These are phyloP conservation scores for Agraylea sexmaculata DNA, from an alignment of 1,140 invertebrate species.

Conservation along the genomic window DNA sequence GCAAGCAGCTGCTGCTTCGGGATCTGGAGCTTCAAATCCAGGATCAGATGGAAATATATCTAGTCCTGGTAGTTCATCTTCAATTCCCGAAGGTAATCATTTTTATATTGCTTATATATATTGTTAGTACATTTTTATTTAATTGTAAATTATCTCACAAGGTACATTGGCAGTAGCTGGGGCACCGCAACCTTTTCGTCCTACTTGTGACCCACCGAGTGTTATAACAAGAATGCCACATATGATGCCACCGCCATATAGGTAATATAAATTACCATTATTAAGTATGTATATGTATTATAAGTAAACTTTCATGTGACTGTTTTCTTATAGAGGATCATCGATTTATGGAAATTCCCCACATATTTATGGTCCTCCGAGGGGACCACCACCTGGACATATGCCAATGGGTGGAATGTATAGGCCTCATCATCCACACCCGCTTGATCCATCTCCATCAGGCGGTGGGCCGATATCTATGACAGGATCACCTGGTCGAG, in stretches of 20 bases:
- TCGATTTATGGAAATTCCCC: constrained; percentile 26
- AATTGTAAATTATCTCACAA: constrained; percentile 18
- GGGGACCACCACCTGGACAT: constrained; percentile 15
- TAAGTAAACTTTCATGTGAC: background rate
- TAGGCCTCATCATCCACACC: constrained; percentile 34
- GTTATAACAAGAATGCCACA: constrained; percentile 53
- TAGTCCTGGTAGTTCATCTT: constrained; percentile 24
- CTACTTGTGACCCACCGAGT: constrained; percentile 42
- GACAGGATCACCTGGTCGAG: constrained; percentile 15
- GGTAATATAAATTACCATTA: constrained; percentile 21
- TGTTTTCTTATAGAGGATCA: constrained; percentile 26
- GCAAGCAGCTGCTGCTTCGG: constrained; percentile 37
- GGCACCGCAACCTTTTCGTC: constrained; percentile 37
- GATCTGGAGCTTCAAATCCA: constrained; percentile 27
- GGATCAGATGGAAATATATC: constrained; percentile 18
- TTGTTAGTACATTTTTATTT: no score
- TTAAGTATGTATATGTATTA: background rate
- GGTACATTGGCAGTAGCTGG: constrained; percentile 37
- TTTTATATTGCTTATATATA: constrained; percentile 3
- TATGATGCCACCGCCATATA: constrained; percentile 42
- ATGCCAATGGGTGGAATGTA: constrained; percentile 25
- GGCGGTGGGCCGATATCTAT: constrained; percentile 37
- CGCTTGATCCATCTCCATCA: constrained; percentile 41
- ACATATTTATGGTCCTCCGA: constrained; percentile 19
- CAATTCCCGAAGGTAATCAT: constrained; percentile 22